These are phyloP conservation scores for Ernsta delagoae DNA, from an alignment of 2,888 invertebrate species.

Conservation along the genomic window DNA sequence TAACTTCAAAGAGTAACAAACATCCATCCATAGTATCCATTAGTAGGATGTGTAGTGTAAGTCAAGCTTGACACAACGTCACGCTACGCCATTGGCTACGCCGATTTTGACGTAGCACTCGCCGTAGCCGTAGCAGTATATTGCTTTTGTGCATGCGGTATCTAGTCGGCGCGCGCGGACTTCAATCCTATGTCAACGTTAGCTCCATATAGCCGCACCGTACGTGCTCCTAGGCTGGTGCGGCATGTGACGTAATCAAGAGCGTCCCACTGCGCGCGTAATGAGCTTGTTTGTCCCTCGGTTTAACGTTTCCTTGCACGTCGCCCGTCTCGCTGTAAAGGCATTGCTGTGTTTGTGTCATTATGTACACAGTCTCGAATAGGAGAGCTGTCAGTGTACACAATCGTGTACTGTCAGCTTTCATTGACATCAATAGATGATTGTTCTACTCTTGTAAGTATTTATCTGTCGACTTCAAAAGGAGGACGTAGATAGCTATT, in stretches of 20 bases:
- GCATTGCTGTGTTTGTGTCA: slow-evolving; percentile 21
- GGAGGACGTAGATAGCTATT: too few species aligned
- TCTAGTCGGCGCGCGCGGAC: too few species aligned
- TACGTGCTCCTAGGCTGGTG: slow-evolving; percentile 14
- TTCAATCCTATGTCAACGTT: background rate
- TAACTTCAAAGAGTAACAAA: too few species aligned
- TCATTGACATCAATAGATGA: background rate
- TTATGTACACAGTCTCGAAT: slow-evolving; percentile 7
- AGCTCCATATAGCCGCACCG: background rate
- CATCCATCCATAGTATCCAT: too few species aligned
- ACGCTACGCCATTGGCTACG: too few species aligned
- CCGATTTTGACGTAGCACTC: too few species aligned
- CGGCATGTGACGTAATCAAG: slow-evolving; percentile 40
- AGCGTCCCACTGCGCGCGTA: slow-evolving; percentile 38
- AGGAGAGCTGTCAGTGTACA: background rate
- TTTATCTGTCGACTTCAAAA: background rate
- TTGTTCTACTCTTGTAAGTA: background rate
- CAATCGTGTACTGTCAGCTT: background rate
- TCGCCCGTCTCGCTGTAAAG: slow-evolving; percentile 26
- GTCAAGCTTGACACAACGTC: too few species aligned
- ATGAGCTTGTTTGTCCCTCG: slow-evolving; percentile 44
- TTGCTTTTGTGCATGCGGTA: too few species aligned
- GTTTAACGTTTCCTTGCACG: slow-evolving; percentile 37
- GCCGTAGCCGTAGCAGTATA: too few species aligned
- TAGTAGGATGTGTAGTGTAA: too few species aligned